phyloP scores from a whole-genome alignment of 1,140 invertebrate species.

The Calliphora vicina region DNA sequence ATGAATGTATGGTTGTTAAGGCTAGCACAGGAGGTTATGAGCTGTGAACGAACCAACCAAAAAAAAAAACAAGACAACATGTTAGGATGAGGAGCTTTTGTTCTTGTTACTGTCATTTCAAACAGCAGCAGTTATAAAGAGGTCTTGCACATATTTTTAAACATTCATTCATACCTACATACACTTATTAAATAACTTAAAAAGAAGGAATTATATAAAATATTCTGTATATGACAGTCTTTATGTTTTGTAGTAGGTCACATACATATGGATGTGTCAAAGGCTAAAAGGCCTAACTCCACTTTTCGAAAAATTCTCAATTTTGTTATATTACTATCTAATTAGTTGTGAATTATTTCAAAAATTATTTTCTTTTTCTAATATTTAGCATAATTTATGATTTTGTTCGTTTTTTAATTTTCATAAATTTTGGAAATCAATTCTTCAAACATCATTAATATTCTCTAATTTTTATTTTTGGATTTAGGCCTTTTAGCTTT shows the following conservation, averaged over 20 bases:
- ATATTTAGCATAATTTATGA: too few species aligned
- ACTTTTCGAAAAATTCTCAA: too few species aligned
- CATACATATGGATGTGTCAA: neutral
- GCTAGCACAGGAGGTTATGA: slow-evolving; percentile 11
- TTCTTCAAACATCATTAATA: too few species aligned
- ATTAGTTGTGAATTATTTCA: too few species aligned
- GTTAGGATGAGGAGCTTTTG: neutral
- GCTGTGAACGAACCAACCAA: neutral
- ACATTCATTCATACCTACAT: neutral
- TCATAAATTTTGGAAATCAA: too few species aligned
- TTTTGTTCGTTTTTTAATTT: too few species aligned
- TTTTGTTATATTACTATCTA: too few species aligned
- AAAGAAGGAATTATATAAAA: too few species aligned
- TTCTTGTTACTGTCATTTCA: slow-evolving; percentile 18
- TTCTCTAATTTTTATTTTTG: too few species aligned
- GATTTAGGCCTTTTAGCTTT: too few species aligned
- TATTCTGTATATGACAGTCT: neutral
- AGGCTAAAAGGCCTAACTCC: too few species aligned
- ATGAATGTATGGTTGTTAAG: neutral
- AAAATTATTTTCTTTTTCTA: too few species aligned
- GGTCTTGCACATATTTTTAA: neutral
- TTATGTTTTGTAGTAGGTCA: slow-evolving; percentile 23
- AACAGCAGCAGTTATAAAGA: slow-evolving; percentile 8
- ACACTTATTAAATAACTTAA: neutral
- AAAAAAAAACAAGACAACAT: slow-evolving; percentile 1